phyloP scores from a whole-genome alignment of 64 coral and sea anemone species.

The Pachyseris speciosa region DNA sequence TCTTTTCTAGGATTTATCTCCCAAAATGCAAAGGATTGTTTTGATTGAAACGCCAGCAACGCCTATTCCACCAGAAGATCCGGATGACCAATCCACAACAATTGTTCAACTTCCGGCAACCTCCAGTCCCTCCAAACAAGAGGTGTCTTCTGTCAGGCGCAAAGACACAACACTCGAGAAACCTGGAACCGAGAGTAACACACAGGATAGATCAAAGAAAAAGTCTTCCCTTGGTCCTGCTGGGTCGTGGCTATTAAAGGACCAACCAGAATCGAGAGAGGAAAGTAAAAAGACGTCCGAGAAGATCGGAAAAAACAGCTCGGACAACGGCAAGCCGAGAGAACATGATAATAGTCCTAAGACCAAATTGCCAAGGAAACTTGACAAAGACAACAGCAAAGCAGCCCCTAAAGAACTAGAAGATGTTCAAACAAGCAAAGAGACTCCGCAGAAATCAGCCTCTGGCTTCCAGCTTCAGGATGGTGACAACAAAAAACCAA shows the following conservation, averaged over 20 bases:
- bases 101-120: not conserved
- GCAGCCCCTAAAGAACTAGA: not conserved
- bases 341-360: too few relatives aligned
- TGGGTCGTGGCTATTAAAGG: not conserved
- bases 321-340: too few relatives aligned
- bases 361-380: not conserved
- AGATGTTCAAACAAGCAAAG: not conserved
- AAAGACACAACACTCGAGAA: not conserved
- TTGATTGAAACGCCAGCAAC: slow-evolving; percentile 25
- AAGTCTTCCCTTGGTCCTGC: not conserved
- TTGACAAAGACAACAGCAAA: not conserved
- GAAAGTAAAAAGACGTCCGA: not conserved
- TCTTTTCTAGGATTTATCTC: not conserved
- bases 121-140: not conserved
- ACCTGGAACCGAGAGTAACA: not conserved
- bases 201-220: slow-evolving; percentile 6
- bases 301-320: too few relatives aligned
- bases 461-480: not conserved
- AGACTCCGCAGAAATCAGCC: not conserved
- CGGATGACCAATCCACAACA: not conserved
- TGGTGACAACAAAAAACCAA: not conserved
- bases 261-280: not conserved
- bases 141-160: not conserved
- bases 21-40: not conserved
- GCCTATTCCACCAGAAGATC: slow-evolving; percentile 11